Evolutionary conservation across 2,797 vertebrate species (phyloP), one percentile per base, ranked within the genome.

Genomic region (Tolypeutes matacus): DNA sequence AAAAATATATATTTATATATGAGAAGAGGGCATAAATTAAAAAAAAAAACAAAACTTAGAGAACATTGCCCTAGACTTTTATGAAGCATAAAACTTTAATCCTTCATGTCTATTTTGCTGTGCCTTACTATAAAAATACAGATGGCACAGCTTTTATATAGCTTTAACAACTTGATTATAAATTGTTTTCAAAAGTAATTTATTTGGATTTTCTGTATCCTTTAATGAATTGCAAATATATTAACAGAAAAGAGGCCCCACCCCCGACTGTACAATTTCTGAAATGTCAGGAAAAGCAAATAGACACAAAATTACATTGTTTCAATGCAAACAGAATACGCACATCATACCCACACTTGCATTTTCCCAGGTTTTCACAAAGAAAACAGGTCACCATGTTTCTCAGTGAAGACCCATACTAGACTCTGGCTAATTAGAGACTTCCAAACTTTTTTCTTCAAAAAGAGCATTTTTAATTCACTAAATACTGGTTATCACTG

Each of bases 151-250:
- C 87, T 93, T 78, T 91, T 49, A 65, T 29, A 81, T 7, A 91
- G 88, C 84, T 96, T 97, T 96, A 97, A 93, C 96, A 62, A 97
- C 87, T 80, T 87, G 85, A 93, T 97, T 96, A 92, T 93, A 94
- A 97, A 95, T 77, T 98, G 97, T 97, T 98, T 98, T 98, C 98
- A 98, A 98, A 98, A 99, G 98, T 98, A 98, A 97, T 99, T 99
- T 99, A 98, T 98, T 99, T 98, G 98, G 97, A 98, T 98, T 98
- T 98, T 98, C 97, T 97, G 98, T 98, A 98, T 98, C 98, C 97
- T 99, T 99, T 98, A 98, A 98, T 98, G 97, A 98, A 98, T 98
- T 93, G 98, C 98, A 99, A 98, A 98, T 98, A 98, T 98, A 99
- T 98, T 98, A 98, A 99, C 98, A 98, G 97, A 98, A 98, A 98